Evolutionary conservation across 2,113 vertebrate species (phyloP).

Genomic region (Amazona vittata): DNA sequence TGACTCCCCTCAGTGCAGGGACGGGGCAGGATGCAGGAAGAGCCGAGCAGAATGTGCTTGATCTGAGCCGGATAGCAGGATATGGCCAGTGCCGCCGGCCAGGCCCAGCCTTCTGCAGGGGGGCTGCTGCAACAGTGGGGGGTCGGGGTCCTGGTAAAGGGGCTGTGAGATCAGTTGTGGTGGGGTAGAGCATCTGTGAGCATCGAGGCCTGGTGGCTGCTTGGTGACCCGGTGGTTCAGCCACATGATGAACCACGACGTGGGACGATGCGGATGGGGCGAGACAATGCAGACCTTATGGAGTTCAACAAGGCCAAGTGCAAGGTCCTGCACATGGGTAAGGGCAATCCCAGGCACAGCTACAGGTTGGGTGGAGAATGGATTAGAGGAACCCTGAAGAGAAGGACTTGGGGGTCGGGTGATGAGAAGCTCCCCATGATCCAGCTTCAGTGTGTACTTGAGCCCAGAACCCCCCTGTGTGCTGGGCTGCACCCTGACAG

Average conservation of each 20-base stretch:
- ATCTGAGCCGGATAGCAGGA: constrained; percentile 26
- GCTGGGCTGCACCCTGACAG: not conserved
- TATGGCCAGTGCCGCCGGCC: not conserved
- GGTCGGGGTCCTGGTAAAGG: rapidly evolving
- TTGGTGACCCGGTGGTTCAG: not conserved
- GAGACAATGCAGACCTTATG: not conserved
- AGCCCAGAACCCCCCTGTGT: not conserved
- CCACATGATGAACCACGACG: rapidly evolving
- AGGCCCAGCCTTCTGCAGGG: not conserved
- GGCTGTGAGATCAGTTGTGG: rapidly evolving
- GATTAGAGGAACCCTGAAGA: not conserved
- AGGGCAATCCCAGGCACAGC: not conserved
- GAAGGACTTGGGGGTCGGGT: not conserved
- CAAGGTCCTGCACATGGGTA: not conserved
- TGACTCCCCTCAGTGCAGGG: not conserved
- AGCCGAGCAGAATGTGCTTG: constrained; percentile 4
- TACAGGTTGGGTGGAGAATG: not conserved
- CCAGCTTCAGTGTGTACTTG: not conserved
- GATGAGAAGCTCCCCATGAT: not conserved
- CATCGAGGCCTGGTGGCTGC: not conserved
- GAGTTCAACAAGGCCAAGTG: not conserved
- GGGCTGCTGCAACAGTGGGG: not conserved
- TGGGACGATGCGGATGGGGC: not conserved
- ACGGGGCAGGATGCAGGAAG: constrained; percentile 61
- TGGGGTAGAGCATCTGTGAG: rapidly evolving